Percentiles rank a stretch among this genome's conserved stretches.
phyloP scores from a whole-genome alignment of 2,888 invertebrate genomes.

The Tinea trinotella region DNA sequence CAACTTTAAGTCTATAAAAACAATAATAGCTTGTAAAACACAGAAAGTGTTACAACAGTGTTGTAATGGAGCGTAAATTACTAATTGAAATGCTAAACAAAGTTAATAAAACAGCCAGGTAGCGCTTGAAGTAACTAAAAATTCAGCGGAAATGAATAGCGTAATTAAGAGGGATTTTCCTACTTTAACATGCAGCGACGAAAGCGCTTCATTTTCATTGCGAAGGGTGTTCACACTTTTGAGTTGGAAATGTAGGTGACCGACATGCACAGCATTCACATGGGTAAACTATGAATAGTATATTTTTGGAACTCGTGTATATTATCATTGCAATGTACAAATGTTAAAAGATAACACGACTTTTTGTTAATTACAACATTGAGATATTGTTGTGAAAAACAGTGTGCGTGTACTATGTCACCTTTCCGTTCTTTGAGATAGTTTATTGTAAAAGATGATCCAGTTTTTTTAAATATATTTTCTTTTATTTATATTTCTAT shows the following conservation, averaged over 20 bases:
- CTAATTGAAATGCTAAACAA: background rate
- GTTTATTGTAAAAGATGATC: too few species aligned
- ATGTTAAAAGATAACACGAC: too few species aligned
- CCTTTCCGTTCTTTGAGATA: too few species aligned
- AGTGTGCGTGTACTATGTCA: too few species aligned
- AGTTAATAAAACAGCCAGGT: background rate
- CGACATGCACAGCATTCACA: background rate
- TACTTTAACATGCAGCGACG: conserved; percentile 8
- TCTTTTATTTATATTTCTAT: too few species aligned
- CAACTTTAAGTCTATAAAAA: too few species aligned
- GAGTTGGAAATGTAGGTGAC: conserved; percentile 18
- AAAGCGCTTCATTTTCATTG: conserved; percentile 17
- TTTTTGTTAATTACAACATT: too few species aligned
- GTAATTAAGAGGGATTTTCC: conserved; percentile 14
- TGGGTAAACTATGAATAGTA: background rate
- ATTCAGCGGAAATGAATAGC: conserved; percentile 13
- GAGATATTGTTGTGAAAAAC: too few species aligned
- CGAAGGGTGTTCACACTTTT: conserved; percentile 8
- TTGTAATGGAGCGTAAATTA: background rate
- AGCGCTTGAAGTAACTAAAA: conserved; percentile 11
- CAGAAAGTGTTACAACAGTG: too few species aligned
- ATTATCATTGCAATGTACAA: too few species aligned
- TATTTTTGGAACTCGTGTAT: background rate
- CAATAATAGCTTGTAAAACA: too few species aligned
- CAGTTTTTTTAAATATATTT: too few species aligned